phyloP scores from a whole-genome alignment of 2,888 invertebrate genomes.

The Homarus gammarus region DNA sequence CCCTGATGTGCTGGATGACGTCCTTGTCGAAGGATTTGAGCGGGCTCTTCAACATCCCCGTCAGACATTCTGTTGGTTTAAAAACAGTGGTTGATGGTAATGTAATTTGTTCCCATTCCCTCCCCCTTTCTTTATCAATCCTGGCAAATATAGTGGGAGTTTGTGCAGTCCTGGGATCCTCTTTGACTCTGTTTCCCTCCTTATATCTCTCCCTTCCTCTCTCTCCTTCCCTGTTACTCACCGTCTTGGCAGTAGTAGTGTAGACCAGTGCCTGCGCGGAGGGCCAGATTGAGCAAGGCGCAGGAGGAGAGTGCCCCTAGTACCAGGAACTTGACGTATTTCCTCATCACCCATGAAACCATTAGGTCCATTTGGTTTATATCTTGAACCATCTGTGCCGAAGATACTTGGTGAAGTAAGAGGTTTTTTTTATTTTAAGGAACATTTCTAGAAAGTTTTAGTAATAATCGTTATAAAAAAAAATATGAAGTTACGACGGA shows the following conservation, averaged over 20 bases:
- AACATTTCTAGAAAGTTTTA: too few relatives aligned
- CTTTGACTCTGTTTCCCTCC: constrained; percentile 10
- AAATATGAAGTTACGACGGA: neutral
- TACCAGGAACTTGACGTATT: constrained; percentile 59
- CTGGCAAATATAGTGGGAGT: too few relatives aligned
- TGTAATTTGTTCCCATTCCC: too few relatives aligned
- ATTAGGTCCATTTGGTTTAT: constrained; percentile 39
- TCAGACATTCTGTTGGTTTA: constrained; percentile 58
- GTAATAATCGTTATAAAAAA: too few relatives aligned
- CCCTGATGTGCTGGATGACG: constrained; percentile 52
- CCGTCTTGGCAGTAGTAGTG: constrained; percentile 66
- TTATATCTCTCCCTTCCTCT: constrained; percentile 13
- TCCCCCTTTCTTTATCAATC: too few relatives aligned
- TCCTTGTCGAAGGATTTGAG: constrained; percentile 43
- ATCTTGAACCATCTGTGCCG: too few relatives aligned
- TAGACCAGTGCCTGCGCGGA: constrained; percentile 70
- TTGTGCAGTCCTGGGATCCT: too few relatives aligned
- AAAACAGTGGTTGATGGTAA: too few relatives aligned
- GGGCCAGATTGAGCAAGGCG: constrained; percentile 62
- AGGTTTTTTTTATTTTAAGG: too few relatives aligned
- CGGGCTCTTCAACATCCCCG: constrained; percentile 17
- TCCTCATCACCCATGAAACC: constrained; percentile 55
- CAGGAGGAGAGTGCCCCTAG: constrained; percentile 65
- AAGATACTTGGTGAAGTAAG: too few relatives aligned
- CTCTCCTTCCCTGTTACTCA: constrained; percentile 33